A percentile compares a stretch with the other conserved stretches of the same genome.
phyloP scores from a whole-genome alignment of 2,113 vertebrate genomes.

The Sinocyclocheilus anophthalmus region DNA sequence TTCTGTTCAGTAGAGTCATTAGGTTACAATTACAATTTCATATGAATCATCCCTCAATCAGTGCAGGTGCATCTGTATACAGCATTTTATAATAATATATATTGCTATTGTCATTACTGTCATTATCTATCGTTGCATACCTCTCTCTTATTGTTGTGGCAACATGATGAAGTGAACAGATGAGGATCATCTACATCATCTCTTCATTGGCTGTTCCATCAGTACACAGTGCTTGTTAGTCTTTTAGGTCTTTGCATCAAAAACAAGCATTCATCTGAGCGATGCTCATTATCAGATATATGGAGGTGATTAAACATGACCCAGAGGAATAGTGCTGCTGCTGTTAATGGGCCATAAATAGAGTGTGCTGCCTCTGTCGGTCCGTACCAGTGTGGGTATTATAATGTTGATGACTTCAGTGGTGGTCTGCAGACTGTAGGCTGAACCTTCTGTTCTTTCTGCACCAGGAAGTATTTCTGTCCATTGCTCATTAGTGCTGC shows the following conservation, averaged over 20 bases:
- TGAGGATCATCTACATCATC: background rate
- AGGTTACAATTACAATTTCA: background rate
- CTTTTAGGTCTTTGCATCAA: background rate
- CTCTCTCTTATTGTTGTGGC: background rate
- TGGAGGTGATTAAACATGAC: slow-evolving; percentile 19
- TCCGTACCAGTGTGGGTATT: background rate
- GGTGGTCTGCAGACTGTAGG: slow-evolving; percentile 14
- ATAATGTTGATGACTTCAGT: slow-evolving; percentile 31
- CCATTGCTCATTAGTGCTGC: slow-evolving; percentile 56
- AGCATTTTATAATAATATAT: background rate
- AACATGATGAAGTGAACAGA: background rate
- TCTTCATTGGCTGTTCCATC: background rate
- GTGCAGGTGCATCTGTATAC: background rate
- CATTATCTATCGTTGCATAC: background rate
- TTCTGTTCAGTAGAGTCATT: background rate
- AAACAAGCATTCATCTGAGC: slow-evolving; percentile 11
- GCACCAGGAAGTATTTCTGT: slow-evolving; percentile 41
- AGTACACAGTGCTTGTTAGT: background rate
- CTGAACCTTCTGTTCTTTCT: slow-evolving; percentile 30
- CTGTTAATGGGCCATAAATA: slow-evolving; percentile 15
- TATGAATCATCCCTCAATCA: background rate
- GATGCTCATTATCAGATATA: slow-evolving; percentile 15
- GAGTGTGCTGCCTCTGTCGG: background rate
- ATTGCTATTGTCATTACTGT: background rate
- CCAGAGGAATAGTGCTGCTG: background rate